These are phyloP conservation scores for Tangara arthus DNA, from an alignment of 2,797 vertebrate species.

Conservation along the genomic window DNA sequence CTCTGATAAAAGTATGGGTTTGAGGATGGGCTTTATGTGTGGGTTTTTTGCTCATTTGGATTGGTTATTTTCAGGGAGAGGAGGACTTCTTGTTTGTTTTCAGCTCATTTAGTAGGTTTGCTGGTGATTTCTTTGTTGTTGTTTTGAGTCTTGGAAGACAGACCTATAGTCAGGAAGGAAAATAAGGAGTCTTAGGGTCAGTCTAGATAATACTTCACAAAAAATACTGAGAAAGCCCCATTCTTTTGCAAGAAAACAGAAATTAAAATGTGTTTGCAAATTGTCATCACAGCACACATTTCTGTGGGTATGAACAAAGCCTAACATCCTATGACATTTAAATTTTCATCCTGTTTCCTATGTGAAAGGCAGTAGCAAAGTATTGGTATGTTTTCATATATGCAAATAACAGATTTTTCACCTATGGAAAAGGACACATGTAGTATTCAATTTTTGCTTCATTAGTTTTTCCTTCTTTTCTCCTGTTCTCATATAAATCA, in stretches of 20 bases:
- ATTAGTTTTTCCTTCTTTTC: neutral
- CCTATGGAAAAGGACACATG: neutral
- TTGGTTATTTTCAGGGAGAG: fast-evolving
- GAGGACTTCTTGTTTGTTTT: neutral
- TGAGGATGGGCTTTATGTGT: neutral
- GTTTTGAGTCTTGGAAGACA: neutral
- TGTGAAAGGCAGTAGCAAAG: neutral
- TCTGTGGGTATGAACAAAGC: neutral
- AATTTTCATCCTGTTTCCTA: neutral
- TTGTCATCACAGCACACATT: neutral
- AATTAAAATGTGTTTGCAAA: neutral
- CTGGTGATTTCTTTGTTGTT: neutral
- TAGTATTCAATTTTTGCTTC: neutral
- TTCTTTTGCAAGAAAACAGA: neutral
- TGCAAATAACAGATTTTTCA: neutral
- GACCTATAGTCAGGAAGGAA: neutral
- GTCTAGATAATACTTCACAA: neutral
- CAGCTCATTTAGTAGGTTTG: neutral
- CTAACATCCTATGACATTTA: neutral
- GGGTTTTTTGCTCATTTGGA: neutral
- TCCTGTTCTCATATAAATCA: neutral
- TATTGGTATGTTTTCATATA: neutral
- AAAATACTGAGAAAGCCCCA: neutral
- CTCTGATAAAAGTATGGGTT: neutral
- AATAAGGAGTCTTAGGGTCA: neutral